phyloP scores from a whole-genome alignment of 2,113 vertebrate genomes.

The Strix aluco region DNA sequence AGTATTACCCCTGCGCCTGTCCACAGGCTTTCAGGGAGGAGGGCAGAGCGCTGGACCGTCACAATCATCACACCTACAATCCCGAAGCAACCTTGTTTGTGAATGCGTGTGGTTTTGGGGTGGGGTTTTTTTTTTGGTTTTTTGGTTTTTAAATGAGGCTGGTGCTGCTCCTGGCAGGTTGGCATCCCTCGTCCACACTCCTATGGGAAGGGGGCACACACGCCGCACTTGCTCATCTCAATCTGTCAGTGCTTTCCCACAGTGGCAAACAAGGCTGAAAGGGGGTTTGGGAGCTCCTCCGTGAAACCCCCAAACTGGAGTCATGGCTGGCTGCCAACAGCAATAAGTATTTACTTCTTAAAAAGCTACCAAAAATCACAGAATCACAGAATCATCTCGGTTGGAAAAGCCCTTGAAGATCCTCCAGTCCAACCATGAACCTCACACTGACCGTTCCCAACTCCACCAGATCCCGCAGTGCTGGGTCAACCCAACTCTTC shows the following conservation, averaged over 20 bases:
- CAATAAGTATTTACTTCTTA: not conserved
- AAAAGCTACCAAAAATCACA: not conserved
- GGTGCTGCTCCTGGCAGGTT: not conserved
- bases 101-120: fast-evolving
- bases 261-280: not conserved
- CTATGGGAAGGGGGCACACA: not conserved
- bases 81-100: not conserved
- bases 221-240: fast-evolving
- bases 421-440: too few relatives aligned
- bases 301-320: not conserved
- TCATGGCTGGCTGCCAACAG: not conserved
- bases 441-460: too few relatives aligned
- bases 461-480: too few relatives aligned
- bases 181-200: fast-evolving
- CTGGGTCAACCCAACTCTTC: too few relatives aligned
- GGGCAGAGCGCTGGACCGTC: not conserved
- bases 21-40: not conserved
- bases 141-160: not conserved
- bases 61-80: too few relatives aligned
- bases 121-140: not conserved
- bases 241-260: not conserved
- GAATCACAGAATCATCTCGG: too few relatives aligned
- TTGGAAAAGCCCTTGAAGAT: too few relatives aligned
- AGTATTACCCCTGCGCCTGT: not conserved
- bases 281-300: not conserved